A percentile compares a stretch with the other conserved stretches of the same genome.
phyloP scores from a whole-genome alignment of 2,113 vertebrate species.

The Zosterops borbonicus region DNA sequence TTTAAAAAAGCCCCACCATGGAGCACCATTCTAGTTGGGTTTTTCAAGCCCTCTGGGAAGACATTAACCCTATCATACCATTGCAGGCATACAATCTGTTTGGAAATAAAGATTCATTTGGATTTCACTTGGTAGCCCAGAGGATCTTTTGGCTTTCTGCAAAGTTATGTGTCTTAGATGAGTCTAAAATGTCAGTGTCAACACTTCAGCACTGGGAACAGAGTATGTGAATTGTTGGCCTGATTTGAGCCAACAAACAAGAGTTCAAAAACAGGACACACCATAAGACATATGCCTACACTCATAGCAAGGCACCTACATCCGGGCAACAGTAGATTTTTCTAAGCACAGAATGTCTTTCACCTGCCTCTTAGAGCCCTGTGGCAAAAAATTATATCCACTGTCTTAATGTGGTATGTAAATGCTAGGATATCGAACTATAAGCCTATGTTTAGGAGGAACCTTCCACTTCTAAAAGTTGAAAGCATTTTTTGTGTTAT shows the following conservation, averaged over 20 bases:
- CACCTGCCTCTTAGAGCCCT: not conserved
- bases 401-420: not conserved
- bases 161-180: not conserved
- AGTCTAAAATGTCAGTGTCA: not conserved
- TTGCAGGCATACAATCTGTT: not conserved
- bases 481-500: not conserved
- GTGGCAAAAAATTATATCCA: not conserved
- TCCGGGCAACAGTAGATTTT: not conserved
- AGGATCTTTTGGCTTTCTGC: not conserved
- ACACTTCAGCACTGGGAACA: not conserved
- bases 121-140: not conserved
- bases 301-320: not conserved
- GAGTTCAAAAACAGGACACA: not conserved
- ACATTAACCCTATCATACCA: not conserved
- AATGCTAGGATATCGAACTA: not conserved
- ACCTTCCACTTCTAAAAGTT: not conserved
- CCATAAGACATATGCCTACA: fast-evolving
- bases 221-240: not conserved
- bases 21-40: not conserved
- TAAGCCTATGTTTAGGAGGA: not conserved
- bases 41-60: not conserved
- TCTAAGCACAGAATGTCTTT: not conserved
- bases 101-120: not conserved
- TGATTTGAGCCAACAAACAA: not conserved
- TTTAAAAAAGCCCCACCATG: not conserved